A percentile compares a stretch with the other conserved stretches of the same genome.
Conservation (phyloP, 2,113 vertebrate species). For the Halcyon malimbica region DNA sequence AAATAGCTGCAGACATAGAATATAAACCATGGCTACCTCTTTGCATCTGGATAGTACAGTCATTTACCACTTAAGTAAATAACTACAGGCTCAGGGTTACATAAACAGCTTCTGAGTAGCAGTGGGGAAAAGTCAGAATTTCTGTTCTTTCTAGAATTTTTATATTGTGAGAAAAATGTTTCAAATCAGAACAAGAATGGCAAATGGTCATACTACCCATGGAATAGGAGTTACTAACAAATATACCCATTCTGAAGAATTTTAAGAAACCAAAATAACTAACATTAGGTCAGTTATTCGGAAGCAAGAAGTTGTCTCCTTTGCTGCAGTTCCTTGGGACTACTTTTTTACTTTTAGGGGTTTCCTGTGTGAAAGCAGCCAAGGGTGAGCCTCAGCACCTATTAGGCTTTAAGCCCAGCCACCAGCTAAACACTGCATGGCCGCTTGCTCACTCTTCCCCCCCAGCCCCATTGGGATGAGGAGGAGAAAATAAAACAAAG, state of each 20-base stretch:
- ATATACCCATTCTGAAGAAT: not conserved
- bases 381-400: not conserved
- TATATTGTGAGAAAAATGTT: not conserved
- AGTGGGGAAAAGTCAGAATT: not conserved
- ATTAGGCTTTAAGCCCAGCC: not conserved
- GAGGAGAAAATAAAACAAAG: not conserved
- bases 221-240: not conserved
- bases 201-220: not conserved
- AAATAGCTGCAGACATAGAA: not conserved
- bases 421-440: not conserved
- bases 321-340: not conserved
- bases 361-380: not conserved
- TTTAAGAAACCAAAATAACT: not conserved
- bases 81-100: not conserved
- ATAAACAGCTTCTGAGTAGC: not conserved
- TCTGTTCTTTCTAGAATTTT: not conserved
- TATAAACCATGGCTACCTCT: not conserved
- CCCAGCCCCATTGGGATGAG: not conserved
- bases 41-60: not conserved
- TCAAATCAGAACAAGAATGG: not conserved
- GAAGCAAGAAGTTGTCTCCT: not conserved
- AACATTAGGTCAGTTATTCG: accelerated
- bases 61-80: not conserved
- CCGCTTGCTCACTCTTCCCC: not conserved
- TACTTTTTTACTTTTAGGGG: not conserved